phyloP scores from a whole-genome alignment of 2,888 invertebrate genomes.

The Ennomos erosarius region DNA sequence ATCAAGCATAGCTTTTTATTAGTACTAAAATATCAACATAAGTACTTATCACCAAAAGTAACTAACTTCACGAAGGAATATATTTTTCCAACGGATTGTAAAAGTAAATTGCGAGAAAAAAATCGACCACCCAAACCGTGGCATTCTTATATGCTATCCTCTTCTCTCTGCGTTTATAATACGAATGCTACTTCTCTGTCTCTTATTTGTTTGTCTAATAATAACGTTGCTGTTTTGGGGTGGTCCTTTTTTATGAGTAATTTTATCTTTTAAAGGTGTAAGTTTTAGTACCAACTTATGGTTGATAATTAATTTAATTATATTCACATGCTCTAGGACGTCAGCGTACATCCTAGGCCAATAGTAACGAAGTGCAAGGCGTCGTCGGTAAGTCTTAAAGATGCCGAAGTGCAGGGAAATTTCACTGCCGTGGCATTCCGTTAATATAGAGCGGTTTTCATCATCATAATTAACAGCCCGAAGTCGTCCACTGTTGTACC shows the following conservation, averaged over 20 bases:
- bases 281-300: not conserved
- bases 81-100: conserved; percentile 49
- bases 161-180: conserved; percentile 39
- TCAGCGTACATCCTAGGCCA: too few relatives aligned
- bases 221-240: conserved; percentile 74
- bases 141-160: conserved; percentile 48
- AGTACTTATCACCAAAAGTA: conserved; percentile 1
- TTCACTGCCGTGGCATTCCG: too few relatives aligned
- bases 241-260: conserved; percentile 62
- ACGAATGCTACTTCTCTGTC: conserved; percentile 43
- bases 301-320: too few relatives aligned
- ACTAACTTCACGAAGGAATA: conserved; percentile 1
- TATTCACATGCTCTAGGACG: too few relatives aligned
- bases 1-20: not conserved
- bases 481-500: too few relatives aligned
- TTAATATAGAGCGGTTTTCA: too few relatives aligned
- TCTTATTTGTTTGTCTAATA: conserved; percentile 70
- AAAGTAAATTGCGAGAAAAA: conserved; percentile 70
- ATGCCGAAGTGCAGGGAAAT: too few relatives aligned
- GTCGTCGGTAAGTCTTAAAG: too few relatives aligned
- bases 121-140: conserved; percentile 78
- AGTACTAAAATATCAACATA: not conserved
- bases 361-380: too few relatives aligned
- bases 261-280: conserved; percentile 29
- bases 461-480: too few relatives aligned